phyloP scores from a whole-genome alignment of 2,113 vertebrate genomes.

The Corapipo altera region DNA sequence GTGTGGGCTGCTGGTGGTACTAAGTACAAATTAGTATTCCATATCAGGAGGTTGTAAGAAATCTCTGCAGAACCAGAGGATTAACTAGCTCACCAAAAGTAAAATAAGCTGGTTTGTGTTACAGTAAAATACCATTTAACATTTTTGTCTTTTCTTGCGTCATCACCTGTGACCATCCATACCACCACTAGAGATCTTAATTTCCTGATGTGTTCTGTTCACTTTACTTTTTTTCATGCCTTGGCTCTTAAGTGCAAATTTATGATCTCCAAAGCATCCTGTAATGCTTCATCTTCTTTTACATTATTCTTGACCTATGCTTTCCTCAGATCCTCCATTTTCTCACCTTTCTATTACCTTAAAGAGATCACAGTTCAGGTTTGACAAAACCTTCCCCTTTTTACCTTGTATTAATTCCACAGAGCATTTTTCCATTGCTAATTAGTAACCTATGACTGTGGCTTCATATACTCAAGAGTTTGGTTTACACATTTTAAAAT shows the following conservation, averaged over 20 bases:
- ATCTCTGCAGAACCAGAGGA: neutral
- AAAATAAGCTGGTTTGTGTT: neutral
- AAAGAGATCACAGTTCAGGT: neutral
- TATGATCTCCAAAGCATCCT: neutral
- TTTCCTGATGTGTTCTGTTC: neutral
- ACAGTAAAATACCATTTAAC: neutral
- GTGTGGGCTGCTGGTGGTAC: neutral
- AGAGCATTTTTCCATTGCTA: neutral
- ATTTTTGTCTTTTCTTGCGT: neutral
- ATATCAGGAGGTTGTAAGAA: neutral
- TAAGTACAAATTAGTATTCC: neutral
- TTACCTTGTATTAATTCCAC: neutral
- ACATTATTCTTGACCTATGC: neutral
- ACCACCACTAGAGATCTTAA: neutral
- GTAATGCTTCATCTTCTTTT: neutral
- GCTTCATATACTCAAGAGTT: neutral
- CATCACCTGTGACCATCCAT: neutral
- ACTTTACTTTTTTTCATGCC: neutral
- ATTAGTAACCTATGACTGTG: neutral
- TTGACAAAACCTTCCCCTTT: neutral
- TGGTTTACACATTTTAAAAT: neutral
- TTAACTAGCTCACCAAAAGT: neutral
- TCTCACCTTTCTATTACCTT: neutral
- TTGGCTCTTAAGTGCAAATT: neutral
- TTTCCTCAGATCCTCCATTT: neutral